Evolutionary conservation across 1,140 invertebrate species (phyloP).

Genomic region (Bombus sylvicola): DNA sequence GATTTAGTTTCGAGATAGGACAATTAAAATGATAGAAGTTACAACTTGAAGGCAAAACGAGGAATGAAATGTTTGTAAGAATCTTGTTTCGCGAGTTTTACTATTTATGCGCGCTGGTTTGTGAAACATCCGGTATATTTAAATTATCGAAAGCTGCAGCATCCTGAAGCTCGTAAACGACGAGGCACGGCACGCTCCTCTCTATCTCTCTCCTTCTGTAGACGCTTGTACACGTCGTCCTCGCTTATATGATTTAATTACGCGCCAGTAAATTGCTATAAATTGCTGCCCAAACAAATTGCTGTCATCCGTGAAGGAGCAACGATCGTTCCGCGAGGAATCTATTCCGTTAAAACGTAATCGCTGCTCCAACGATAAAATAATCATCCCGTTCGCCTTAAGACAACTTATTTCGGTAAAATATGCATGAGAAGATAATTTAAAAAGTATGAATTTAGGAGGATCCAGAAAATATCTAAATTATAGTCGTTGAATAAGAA

Average conservation of each 20-base stretch:
- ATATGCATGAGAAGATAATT: too few species aligned
- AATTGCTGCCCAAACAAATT: conserved; percentile 67
- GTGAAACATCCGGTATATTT: too few species aligned
- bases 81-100: neutral
- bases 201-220: neutral
- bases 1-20: neutral
- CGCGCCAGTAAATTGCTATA: conserved; percentile 64
- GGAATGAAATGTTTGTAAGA: neutral
- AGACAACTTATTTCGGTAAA: neutral
- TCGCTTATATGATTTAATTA: conserved; percentile 64
- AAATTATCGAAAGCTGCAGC: neutral
- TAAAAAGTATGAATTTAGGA: too few species aligned
- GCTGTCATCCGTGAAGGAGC: conserved; percentile 55
- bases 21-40: too few species aligned
- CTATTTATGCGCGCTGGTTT: neutral
- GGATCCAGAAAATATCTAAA: neutral
- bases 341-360: conserved; percentile 5
- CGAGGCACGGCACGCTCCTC: too few species aligned
- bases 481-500: neutral
- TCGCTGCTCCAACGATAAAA: neutral
- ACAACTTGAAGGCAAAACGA: too few species aligned
- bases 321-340: conserved; percentile 45
- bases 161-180: neutral
- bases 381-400: neutral
- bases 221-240: conserved; percentile 11